These are phyloP conservation scores for Sorex fumeus DNA, from an alignment of 2,113 vertebrate species.

Conservation along the genomic window DNA sequence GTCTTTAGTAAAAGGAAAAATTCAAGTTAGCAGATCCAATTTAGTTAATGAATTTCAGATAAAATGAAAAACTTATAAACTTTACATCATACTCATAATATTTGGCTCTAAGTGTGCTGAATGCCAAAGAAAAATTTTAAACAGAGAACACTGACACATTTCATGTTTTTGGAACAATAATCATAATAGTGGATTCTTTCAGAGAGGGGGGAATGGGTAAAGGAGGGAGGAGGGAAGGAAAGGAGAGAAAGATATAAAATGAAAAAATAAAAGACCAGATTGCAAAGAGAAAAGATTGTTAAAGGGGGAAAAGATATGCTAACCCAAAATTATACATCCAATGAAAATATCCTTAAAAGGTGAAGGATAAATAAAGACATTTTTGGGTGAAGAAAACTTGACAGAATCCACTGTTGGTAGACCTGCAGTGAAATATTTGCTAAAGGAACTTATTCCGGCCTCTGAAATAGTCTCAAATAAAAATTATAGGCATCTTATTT, in stretches of 20 bases:
- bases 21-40: neutral
- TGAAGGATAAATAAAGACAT: neutral
- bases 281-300: neutral
- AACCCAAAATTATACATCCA: neutral
- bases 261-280: neutral
- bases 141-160: conserved; percentile 21
- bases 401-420: neutral
- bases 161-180: neutral
- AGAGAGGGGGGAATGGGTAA: no score
- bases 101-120: neutral
- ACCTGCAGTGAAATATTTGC: neutral
- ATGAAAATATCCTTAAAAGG: conserved; percentile 11
- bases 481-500: neutral
- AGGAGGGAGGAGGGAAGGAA: no score
- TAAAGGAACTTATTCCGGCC: neutral
- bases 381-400: neutral
- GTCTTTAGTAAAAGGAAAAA: neutral
- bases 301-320: neutral
- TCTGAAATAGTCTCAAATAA: conserved; percentile 15
- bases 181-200: no score
- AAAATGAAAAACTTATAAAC: neutral
- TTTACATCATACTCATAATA: neutral
- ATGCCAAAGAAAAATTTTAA: neutral
- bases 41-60: neutral
- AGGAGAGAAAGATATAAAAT: no score